A percentile compares a stretch with the other conserved stretches of the same genome.
Conservation (phyloP, 1,140 invertebrate genomes). For the Trichogramma pretiosum region DNA sequence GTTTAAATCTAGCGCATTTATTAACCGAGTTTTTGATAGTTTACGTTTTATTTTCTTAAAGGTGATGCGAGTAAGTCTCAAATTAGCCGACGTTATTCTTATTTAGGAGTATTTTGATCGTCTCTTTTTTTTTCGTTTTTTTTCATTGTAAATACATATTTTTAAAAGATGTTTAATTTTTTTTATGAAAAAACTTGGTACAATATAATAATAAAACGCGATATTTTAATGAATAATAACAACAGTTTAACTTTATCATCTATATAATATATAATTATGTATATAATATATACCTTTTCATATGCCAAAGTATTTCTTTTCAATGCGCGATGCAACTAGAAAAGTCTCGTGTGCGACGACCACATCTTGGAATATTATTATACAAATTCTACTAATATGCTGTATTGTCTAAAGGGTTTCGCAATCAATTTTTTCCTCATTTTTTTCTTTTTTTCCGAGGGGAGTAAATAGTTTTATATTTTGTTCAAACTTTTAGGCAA, state of each 20-base stretch:
- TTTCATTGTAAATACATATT: background rate
- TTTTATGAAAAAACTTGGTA: constrained; percentile 9
- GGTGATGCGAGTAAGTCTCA: constrained; percentile 2
- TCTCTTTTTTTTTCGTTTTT: constrained; percentile 10
- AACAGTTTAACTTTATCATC: constrained; percentile 31
- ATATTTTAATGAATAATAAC: constrained; percentile 32
- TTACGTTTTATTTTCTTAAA: background rate
- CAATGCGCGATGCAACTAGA: background rate
- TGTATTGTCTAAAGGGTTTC: constrained; percentile 34
- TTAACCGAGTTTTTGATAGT: too few relatives aligned
- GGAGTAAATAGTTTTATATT: too few relatives aligned
- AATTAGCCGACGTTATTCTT: background rate
- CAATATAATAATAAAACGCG: constrained; percentile 28
- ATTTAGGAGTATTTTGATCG: too few relatives aligned
- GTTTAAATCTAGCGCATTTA: too few relatives aligned
- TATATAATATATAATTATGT: constrained; percentile 26
- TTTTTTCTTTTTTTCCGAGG: too few relatives aligned
- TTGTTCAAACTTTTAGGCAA: too few relatives aligned
- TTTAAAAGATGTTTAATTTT: constrained; percentile 8
- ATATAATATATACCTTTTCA: constrained; percentile 14
- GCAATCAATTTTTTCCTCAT: constrained; percentile 24
- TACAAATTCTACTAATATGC: constrained; percentile 32
- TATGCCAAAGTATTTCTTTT: constrained; percentile 8
- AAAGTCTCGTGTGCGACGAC: too few relatives aligned
- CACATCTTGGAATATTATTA: too few relatives aligned